Base-by-base conservation (phyloP, 2,888 invertebrate species). In the Ectropis crepuscularia region DNA sequence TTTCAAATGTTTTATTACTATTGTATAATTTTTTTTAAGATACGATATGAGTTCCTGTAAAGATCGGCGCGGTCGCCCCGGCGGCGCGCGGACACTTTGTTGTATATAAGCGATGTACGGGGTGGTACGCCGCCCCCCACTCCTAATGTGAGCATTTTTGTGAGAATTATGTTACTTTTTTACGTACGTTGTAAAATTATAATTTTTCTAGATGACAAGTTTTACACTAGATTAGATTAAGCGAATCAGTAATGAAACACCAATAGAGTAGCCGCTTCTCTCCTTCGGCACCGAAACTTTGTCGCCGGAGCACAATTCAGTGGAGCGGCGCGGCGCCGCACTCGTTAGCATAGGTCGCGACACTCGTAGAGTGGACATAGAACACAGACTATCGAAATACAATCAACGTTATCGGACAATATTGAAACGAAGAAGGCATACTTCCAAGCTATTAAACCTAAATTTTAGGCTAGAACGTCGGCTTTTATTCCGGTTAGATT, bases 11-110 rank as follows among this genome's bases (percentile, higher is more conserved):
- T 92, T 92, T 90, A 90, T 92, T 92, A 91, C 87, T 90, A 92
- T 88, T 92, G 85, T 91, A 90, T 89, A 87, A 88, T 92, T 90
- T 89, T 86, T n/a, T 89, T 91, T 90, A 93, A 89, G 91, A 90
- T 87, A 89, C 89, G 87, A 92, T 92, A 92, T 92, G 92, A 92
- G 92, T 93, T 93, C 93, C 93, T 92, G 92, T 90, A 88, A 86
- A 81, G 86, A 87, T 86, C 85, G 84, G 85, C 82, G 88, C 88
- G 87, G 74, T 73, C 75, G 84, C 82, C 82, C 60, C 66, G 81
- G 85, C 83, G 85, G 73, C 84, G 87, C 84, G 78, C 87, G 79
- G 72, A 78, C 74, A 86, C 85, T 86, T 88, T 85, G 88, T 91
- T 91, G 89, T 91, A 90, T 87, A 90, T 92, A 90, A 89, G 89